Evolutionary conservation across 2,113 vertebrate species (phyloP), one percentile per base, ranked within the genome.

Genomic region (Xenopus laevis): DNA sequence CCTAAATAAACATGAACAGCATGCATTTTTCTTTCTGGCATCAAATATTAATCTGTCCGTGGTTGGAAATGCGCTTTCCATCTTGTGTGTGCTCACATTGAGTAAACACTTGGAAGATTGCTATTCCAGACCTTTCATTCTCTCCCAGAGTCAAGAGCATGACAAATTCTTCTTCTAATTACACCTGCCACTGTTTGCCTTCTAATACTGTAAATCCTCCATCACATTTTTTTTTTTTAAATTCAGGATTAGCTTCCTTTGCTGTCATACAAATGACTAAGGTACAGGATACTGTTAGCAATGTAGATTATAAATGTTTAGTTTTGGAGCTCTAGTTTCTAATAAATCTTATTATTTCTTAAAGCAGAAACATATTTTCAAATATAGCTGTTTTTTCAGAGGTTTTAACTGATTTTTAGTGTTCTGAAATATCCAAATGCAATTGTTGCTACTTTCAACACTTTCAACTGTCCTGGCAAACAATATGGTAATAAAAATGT

Each of bases 11-110:
- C 94, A 96, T 90, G 91, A 92, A 91, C 89, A 88, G 91, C 90
- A 79, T 90, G 90, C 91, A 87, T 92, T 91, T 88, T 90, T 92
- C 89, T 88, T 87, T 81, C 84, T 88, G 86, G 91, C 95, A 97
- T 98, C 95, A 98, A 98, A 96, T 95, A 98, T 98, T 97, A 96
- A 98, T 96, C 90, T 90, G 83, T 85, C 88, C 68, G 78, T 92
- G 93, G 90, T 91, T 71, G 87, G 88, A 84, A 90, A 83, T 86
- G 89, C 83, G 90, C 87, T 92, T 90, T 88, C 86, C 82, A 83
- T 79, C 83, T 83, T 86, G 86, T 88, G 84, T 91, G 88, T 79
- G 81, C 86, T 78, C 87, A 91, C 86, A 90, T 89, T 94, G 84
- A 89, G 94, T 94, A 96, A 97, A 97, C 95, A 96, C 87, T 77